Percentiles rank a stretch among this genome's conserved stretches.
Conservation (phyloP, 2,797 vertebrate species). For the Psittacula echo region DNA sequence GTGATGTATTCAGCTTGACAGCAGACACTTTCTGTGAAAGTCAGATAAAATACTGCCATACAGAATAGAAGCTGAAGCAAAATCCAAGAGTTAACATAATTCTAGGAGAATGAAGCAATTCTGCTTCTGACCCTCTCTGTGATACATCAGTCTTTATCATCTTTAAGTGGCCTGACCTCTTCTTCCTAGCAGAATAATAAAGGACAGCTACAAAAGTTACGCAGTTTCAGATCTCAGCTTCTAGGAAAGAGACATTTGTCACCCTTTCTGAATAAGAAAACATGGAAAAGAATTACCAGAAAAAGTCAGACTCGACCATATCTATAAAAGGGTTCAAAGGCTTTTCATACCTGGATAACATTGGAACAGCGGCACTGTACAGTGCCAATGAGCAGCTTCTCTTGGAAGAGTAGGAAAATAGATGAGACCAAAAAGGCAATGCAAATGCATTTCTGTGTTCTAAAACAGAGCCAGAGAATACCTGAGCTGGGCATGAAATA, state of each 20-base stretch:
- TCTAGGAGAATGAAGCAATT: constrained; percentile 23
- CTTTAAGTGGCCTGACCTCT: constrained; percentile 40
- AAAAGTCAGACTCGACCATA: background rate
- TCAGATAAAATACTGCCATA: background rate
- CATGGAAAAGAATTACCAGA: constrained; percentile 1
- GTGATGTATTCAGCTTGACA: background rate
- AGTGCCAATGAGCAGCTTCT: background rate
- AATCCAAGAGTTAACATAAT: constrained; percentile 21
- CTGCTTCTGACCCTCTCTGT: constrained; percentile 12
- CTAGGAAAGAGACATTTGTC: background rate
- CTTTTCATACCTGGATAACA: background rate
- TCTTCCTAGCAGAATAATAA: constrained; percentile 37
- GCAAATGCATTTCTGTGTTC: background rate
- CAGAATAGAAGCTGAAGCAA: background rate
- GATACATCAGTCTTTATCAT: constrained; percentile 18
- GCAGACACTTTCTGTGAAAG: background rate
- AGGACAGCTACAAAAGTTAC: constrained; percentile 16
- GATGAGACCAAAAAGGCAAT: background rate
- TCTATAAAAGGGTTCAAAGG: constrained; percentile 1
- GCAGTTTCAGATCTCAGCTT: background rate
- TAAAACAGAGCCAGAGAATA: background rate
- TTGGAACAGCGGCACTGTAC: background rate
- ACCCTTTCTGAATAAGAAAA: background rate
- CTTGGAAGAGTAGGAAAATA: background rate
- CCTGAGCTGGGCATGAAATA: background rate